These are phyloP conservation scores for Lemur catta DNA, from an alignment of 2,797 vertebrate genomes.

Conservation along the genomic window DNA sequence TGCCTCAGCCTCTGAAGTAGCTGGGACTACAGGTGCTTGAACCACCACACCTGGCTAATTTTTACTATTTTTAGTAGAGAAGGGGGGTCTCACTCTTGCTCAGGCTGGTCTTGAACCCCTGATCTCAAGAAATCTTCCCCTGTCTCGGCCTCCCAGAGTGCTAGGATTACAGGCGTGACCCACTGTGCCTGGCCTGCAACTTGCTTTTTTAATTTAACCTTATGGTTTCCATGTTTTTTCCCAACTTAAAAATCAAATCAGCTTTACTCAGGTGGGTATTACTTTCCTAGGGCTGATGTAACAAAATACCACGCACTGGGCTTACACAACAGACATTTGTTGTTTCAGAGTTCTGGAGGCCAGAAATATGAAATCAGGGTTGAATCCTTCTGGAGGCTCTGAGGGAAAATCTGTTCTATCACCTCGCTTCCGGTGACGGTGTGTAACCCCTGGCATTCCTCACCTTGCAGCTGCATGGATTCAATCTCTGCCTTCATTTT, in stretches of 20 bases:
- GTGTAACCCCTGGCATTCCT: not conserved
- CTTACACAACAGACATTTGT: not conserved
- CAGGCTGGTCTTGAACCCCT: too few species aligned
- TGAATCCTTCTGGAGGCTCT: not conserved
- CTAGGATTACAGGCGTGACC: too few species aligned
- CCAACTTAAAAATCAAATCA: not conserved
- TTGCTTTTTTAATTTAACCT: not conserved
- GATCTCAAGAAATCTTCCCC: too few species aligned
- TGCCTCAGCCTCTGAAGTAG: too few species aligned
- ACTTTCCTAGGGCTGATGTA: not conserved
- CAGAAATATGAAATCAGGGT: not conserved
- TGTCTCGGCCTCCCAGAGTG: too few species aligned
- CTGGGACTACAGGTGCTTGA: too few species aligned
- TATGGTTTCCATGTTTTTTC: not conserved
- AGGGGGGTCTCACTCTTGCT: too few species aligned
- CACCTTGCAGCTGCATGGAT: rapidly evolving
- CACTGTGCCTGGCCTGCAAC: too few species aligned
- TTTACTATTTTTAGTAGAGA: too few species aligned
- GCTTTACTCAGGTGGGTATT: not conserved
- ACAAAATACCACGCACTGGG: not conserved
- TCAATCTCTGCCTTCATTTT: not conserved
- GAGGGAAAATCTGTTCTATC: not conserved
- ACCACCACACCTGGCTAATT: too few species aligned
- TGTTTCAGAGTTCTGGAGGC: not conserved
- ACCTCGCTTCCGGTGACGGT: not conserved